A percentile compares a stretch with the other conserved stretches of the same genome.
Evolutionary conservation across 2,113 vertebrate genomes (phyloP).

Genomic region (Tragelaphus strepsiceros): DNA sequence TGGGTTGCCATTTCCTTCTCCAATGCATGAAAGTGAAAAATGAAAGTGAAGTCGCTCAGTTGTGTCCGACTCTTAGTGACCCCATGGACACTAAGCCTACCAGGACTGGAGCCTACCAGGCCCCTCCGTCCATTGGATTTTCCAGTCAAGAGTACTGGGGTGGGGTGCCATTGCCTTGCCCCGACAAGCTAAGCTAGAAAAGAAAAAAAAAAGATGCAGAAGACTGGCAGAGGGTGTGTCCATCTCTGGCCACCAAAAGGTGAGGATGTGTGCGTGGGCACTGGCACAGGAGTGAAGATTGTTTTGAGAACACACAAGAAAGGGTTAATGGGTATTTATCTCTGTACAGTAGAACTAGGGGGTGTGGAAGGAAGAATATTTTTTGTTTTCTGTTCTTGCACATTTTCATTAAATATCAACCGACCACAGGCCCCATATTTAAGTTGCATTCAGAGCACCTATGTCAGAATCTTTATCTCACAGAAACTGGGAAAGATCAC

Average conservation of each 20-base stretch:
- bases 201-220: neutral
- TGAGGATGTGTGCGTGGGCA: accelerated
- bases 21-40: no score
- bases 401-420: neutral
- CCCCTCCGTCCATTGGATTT: no score
- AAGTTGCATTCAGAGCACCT: neutral
- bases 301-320: no score
- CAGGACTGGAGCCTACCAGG: no score
- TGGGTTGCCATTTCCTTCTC: no score
- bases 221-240: no score
- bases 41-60: no score
- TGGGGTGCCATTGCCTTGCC: no score
- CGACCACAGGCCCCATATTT: neutral
- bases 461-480: neutral
- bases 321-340: neutral
- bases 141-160: no score
- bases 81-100: no score
- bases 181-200: neutral
- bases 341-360: neutral
- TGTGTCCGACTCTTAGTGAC: no score
- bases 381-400: neutral
- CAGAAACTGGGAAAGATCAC: neutral
- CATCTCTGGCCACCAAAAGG: neutral
- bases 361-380: neutral
- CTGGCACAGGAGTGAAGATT: neutral